Percentiles rank a stretch among this genome's conserved stretches.
These are phyloP conservation scores for Amphiura filiformis DNA, from an alignment of 35 echinoderm and acorn worm species.

Conservation along the genomic window DNA sequence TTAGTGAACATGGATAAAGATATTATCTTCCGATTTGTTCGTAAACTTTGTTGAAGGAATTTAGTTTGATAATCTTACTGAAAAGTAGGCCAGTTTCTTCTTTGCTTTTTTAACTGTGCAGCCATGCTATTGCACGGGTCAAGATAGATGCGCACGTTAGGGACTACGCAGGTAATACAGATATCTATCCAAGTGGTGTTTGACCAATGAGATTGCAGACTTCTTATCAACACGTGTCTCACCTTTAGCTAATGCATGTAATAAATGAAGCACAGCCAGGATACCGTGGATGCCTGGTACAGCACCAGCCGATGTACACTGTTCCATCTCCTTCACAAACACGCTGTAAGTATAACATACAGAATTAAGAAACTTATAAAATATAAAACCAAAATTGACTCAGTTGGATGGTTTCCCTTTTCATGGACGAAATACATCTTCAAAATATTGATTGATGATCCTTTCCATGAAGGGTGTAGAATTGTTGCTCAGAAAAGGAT, in stretches of 20 bases:
- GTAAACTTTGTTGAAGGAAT: too few relatives aligned
- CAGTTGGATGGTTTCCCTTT: background rate
- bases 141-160: too few relatives aligned
- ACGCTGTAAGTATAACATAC: constrained; percentile 26
- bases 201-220: too few relatives aligned
- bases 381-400: background rate
- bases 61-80: too few relatives aligned
- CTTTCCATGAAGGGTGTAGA: too few relatives aligned
- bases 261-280: constrained; percentile 22
- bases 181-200: too few relatives aligned
- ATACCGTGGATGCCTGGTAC: constrained; percentile 12
- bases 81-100: too few relatives aligned
- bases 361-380: background rate
- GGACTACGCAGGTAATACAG: too few relatives aligned
- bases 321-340: constrained; percentile 46
- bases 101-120: too few relatives aligned
- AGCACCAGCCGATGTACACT: constrained; percentile 41
- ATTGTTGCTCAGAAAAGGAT: background rate
- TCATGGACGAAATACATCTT: background rate
- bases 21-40: too few relatives aligned
- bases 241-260: constrained; percentile 38
- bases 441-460: background rate
- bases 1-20: background rate
- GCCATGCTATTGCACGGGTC: too few relatives aligned
- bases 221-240: background rate